Conservation (phyloP, 2,797 vertebrate species). For the Catamblyrhynchus diadema region DNA sequence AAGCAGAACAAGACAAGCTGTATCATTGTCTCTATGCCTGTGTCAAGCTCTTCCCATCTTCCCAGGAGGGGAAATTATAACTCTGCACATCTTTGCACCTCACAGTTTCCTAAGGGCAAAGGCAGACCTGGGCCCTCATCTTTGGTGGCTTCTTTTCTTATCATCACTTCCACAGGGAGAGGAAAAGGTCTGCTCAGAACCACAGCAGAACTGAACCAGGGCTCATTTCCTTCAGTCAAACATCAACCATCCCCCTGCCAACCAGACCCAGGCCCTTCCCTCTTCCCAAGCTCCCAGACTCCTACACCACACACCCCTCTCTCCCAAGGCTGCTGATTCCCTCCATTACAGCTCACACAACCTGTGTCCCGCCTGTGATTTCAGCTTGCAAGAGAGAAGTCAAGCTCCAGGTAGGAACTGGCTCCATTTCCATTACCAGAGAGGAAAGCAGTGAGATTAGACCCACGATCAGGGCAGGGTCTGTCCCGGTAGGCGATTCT, state of each 20-base stretch:
- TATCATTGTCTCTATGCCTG: background rate
- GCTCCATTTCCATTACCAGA: background rate
- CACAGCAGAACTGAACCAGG: background rate
- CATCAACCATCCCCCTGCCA: background rate
- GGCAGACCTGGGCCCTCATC: background rate
- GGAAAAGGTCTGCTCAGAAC: background rate
- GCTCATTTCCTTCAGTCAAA: background rate
- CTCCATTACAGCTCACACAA: fast-evolving
- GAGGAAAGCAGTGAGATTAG: constrained; percentile 54
- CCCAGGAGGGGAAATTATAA: background rate
- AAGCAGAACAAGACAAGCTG: background rate
- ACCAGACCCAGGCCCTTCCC: background rate
- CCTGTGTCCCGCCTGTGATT: background rate
- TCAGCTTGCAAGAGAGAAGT: background rate
- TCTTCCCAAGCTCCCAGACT: background rate
- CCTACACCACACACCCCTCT: fast-evolving
- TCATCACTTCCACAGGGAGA: background rate
- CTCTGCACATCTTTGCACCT: background rate
- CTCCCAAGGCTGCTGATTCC: background rate
- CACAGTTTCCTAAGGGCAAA: background rate
- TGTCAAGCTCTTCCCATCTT: background rate
- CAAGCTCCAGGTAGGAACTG: constrained; percentile 32
- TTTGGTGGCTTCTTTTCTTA: background rate
- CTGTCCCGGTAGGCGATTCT: constrained; percentile 5
- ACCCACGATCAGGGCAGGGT: background rate